These are phyloP conservation scores for Camptogramma bilineatum DNA, from an alignment of 2,888 invertebrate species.

Conservation along the genomic window DNA sequence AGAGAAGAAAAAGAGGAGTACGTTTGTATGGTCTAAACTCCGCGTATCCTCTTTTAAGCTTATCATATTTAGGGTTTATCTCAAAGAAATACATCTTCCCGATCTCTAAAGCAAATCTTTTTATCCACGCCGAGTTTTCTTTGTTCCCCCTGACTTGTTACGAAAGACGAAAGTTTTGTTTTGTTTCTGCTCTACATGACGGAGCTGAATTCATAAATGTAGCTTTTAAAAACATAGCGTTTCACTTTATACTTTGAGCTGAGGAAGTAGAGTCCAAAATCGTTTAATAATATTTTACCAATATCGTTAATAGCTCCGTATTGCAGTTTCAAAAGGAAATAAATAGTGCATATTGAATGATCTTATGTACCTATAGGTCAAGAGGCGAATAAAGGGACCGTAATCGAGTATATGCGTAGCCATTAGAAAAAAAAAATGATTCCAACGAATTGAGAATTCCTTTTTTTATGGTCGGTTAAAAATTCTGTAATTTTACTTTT, in stretches of 20 bases:
- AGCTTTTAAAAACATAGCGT: not conserved
- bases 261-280: not conserved
- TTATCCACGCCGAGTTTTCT: constrained; percentile 21
- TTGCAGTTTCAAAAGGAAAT: not conserved
- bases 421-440: too few species aligned
- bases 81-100: constrained; percentile 27
- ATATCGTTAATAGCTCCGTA: not conserved
- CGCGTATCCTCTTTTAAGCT: too few species aligned
- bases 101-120: constrained; percentile 31
- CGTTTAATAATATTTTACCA: not conserved
- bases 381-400: not conserved
- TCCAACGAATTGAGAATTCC: too few species aligned
- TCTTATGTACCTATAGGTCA: not conserved
- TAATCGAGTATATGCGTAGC: too few species aligned
- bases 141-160: constrained; percentile 24
- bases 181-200: constrained; percentile 8
- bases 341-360: not conserved
- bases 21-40: too few species aligned
- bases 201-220: not conserved
- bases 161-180: constrained; percentile 25
- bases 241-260: not conserved
- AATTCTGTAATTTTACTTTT: too few species aligned
- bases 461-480: too few species aligned
- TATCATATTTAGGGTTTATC: constrained; percentile 19
- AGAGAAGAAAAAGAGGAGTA: too few species aligned